These are phyloP conservation scores for Acanthacorydalis orientalis DNA, from an alignment of 2,888 invertebrate genomes.

Conservation along the genomic window DNA sequence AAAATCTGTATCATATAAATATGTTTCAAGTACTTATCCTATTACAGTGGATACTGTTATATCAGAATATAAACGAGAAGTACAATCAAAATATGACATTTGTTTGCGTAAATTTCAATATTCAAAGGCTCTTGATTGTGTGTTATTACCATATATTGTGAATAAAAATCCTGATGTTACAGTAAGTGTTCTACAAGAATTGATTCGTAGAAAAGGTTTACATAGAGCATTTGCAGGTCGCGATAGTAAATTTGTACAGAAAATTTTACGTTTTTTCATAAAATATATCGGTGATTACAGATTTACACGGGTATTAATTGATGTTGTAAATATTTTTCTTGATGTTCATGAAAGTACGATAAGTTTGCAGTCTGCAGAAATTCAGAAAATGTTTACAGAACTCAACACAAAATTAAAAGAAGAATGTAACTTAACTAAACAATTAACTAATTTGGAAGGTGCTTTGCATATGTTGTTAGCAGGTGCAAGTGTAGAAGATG, in stretches of 20 bases:
- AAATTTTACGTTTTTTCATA: conserved; percentile 59
- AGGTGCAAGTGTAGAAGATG: conserved; percentile 34
- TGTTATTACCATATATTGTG: conserved; percentile 39
- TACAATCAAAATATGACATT: conserved; percentile 44
- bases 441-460: conserved; percentile 50
- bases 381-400: conserved; percentile 40
- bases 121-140: conserved; percentile 59
- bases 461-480: conserved; percentile 47
- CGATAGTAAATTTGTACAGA: conserved; percentile 43
- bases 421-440: conserved; percentile 49
- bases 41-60: conserved; percentile 34
- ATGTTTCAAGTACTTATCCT: conserved; percentile 19
- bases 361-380: conserved; percentile 41
- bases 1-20: conserved; percentile 37
- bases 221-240: conserved; percentile 57
- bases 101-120: conserved; percentile 67
- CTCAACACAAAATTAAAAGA: conserved; percentile 42
- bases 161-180: conserved; percentile 58
- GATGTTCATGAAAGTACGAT: conserved; percentile 55
- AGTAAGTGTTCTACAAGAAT: conserved; percentile 67
- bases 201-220: conserved; percentile 68
- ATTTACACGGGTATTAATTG: conserved; percentile 56
- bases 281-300: conserved; percentile 53
- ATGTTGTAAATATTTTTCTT: conserved; percentile 55
- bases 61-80: conserved; percentile 22